phyloP scores from a whole-genome alignment of 2,113 vertebrate genomes.

The Pomatostomus ruficeps region DNA sequence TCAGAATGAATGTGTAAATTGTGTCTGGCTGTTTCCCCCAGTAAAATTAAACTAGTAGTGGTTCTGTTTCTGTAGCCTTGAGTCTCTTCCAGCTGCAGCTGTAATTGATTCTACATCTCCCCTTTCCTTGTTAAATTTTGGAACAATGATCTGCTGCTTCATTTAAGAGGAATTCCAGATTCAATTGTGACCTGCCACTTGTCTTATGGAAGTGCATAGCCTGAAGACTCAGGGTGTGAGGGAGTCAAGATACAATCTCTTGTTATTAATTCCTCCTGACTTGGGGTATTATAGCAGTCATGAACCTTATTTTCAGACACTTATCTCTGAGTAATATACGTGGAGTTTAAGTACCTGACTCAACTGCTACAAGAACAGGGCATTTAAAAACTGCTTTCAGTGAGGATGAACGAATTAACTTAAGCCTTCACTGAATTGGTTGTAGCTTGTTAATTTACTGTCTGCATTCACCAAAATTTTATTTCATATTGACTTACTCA shows the following conservation, averaged over 20 bases:
- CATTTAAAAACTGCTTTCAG: neutral
- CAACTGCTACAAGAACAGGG: neutral
- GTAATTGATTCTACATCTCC: neutral
- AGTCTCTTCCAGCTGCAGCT: neutral
- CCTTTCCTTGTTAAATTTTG: neutral
- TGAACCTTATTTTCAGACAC: neutral
- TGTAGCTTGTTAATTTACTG: neutral
- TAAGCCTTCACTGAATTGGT: neutral
- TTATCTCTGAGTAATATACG: fast-evolving
- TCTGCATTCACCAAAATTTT: neutral
- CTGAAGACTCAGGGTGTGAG: neutral
- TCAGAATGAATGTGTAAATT: neutral
- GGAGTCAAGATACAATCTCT: neutral
- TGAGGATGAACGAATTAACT: neutral
- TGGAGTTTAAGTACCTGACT: neutral
- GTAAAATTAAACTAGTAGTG: neutral
- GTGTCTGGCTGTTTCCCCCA: neutral
- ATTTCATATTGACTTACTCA: neutral
- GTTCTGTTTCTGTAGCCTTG: neutral
- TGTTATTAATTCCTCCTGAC: neutral
- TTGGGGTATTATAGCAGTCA: neutral
- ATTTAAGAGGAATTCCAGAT: neutral
- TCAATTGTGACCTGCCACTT: neutral
- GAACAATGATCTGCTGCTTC: neutral
- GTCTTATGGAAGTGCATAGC: neutral